These are phyloP conservation scores for Sitobion miscanthi DNA, from an alignment of 1,140 invertebrate species.

Conservation along the genomic window DNA sequence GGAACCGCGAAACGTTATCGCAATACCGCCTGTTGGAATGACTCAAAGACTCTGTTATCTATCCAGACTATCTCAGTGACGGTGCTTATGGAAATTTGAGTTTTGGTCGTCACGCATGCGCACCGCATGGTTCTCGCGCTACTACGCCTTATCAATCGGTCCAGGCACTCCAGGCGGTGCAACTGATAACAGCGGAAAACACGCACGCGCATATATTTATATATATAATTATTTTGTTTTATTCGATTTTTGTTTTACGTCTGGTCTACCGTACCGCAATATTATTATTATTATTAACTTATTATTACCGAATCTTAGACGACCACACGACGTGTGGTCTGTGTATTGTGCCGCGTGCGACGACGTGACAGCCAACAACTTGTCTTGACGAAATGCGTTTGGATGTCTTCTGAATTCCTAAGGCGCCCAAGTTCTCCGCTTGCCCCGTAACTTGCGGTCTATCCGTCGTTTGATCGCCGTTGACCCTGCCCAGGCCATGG, in stretches of 20 bases:
- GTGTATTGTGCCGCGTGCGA: background rate
- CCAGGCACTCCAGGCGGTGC: background rate
- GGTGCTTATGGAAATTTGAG: background rate
- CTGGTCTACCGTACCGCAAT: background rate
- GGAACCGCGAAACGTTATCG: background rate
- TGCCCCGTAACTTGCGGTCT: background rate
- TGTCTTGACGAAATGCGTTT: background rate
- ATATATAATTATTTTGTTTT: background rate
- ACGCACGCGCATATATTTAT: background rate
- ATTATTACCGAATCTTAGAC: background rate
- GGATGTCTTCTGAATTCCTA: background rate
- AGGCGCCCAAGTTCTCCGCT: background rate
- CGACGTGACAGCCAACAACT: background rate
- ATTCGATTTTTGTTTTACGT: conserved; percentile 4
- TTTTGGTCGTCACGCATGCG: background rate
- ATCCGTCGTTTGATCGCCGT: background rate
- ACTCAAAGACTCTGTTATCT: background rate
- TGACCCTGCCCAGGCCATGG: background rate
- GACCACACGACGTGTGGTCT: background rate
- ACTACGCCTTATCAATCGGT: background rate
- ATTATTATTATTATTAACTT: background rate
- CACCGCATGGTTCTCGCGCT: background rate
- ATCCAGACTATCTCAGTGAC: background rate
- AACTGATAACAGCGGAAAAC: background rate
- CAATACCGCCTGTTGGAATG: conserved; percentile 4